These are phyloP conservation scores for Cepaea nemoralis DNA, from an alignment of 1,140 invertebrate genomes.

Conservation along the genomic window DNA sequence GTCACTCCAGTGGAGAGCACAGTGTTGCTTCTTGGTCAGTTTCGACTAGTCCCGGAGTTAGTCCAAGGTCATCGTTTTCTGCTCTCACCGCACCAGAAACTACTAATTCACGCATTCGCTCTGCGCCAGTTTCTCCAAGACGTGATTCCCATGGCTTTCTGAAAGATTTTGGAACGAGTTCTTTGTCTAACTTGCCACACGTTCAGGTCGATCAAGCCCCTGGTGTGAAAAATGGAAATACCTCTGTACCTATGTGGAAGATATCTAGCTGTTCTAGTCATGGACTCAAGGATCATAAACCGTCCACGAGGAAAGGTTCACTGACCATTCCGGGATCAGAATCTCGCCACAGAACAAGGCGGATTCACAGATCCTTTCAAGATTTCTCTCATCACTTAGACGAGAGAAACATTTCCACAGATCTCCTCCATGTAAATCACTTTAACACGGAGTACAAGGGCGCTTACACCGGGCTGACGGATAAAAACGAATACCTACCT, in stretches of 20 bases:
- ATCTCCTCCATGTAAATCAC: constrained; percentile 25
- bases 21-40: constrained; percentile 51
- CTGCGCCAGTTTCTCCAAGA: constrained; percentile 60
- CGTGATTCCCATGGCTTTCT: constrained; percentile 54
- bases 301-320: constrained; percentile 26
- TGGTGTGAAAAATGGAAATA: not conserved
- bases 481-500: constrained; percentile 49
- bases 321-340: constrained; percentile 31
- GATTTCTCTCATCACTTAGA: constrained; percentile 26
- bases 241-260: not conserved
- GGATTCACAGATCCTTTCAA: constrained; percentile 36
- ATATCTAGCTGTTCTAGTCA: constrained; percentile 21
- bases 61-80: constrained; percentile 49
- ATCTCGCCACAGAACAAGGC: not conserved
- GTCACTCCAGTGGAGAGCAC: constrained; percentile 47
- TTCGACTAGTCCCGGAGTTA: constrained; percentile 54
- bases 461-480: constrained; percentile 40
- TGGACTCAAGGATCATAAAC: constrained; percentile 48
- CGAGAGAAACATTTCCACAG: not conserved
- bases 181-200: constrained; percentile 43
- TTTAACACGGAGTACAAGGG: constrained; percentile 25
- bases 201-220: constrained; percentile 21
- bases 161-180: constrained; percentile 39
- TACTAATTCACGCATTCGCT: constrained; percentile 46
- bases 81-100: constrained; percentile 52